phyloP scores from a whole-genome alignment of 2,113 vertebrate species.

The Triplophysa tibetana region DNA sequence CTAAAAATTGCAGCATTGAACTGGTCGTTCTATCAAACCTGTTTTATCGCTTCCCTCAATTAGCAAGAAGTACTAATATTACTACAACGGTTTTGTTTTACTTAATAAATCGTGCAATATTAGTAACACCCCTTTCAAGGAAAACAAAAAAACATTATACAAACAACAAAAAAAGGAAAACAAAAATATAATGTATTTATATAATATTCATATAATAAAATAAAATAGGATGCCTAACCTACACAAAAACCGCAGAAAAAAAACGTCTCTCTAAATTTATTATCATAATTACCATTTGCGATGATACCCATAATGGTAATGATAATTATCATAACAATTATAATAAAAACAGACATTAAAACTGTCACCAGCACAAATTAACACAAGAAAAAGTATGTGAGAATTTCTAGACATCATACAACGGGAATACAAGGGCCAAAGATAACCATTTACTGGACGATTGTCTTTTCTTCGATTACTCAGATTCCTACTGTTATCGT shows the following conservation, averaged over 20 bases:
- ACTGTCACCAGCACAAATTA: conserved; percentile 89
- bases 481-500: conserved; percentile 57
- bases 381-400: conserved; percentile 84
- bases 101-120: conserved; percentile 82
- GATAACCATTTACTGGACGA: conserved; percentile 62
- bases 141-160: conserved; percentile 67
- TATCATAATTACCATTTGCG: conserved; percentile 60
- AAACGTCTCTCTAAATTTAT: conserved; percentile 63
- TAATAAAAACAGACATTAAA: conserved; percentile 85
- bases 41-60: conserved; percentile 65
- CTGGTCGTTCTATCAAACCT: conserved; percentile 77
- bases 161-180: conserved; percentile 66
- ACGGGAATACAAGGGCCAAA: conserved; percentile 71
- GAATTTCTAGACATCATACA: conserved; percentile 81
- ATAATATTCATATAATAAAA: conserved; percentile 79
- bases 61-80: conserved; percentile 72
- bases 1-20: conserved; percentile 96
- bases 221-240: conserved; percentile 76
- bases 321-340: conserved; percentile 68
- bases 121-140: conserved; percentile 80
- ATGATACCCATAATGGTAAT: conserved; percentile 68
- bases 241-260: conserved; percentile 72
- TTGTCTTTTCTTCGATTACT: conserved; percentile 72
- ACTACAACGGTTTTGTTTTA: conserved; percentile 71
- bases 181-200: conserved; percentile 72